Evolutionary conservation across 2,888 invertebrate genomes (phyloP), one percentile per base, ranked within the genome.

Genomic region (Sturmia bella): DNA sequence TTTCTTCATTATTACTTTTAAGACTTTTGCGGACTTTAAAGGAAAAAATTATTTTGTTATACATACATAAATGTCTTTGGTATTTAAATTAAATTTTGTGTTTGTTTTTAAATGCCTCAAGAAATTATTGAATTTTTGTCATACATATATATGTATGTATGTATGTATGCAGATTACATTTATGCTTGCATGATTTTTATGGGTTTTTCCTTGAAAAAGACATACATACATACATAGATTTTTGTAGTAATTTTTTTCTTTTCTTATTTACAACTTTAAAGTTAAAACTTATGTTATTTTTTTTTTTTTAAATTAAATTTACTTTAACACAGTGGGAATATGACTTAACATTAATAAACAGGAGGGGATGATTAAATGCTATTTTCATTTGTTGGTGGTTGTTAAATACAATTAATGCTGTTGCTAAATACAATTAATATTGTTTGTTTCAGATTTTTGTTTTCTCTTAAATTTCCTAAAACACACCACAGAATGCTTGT

Each of bases 321-420:
- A 13, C 56, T 32, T 56, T 43, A 69, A 52, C 13, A n/a, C 17
- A 59, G 48, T 32, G 12, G 19, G 32, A 48, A 21, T n/a, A n/a
- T 19, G 41, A 19, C n/a, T 57, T 57, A 59, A 50, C 39, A 27
- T 41, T 61, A 39, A 41, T 24, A 52, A 15, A 41, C 5, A 45
- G 56, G 19, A 32, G 37, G 15, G 24, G 24, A 45, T 72, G 48
- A n/a, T 72, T 82, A 77, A 82, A 82, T 82, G 81, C 77, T 59
- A 37, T 81, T 63, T 70, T n/a, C 50, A 24, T 63, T 66, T 77
- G 50, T 69, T 82, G 81, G 81, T 82, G 77, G 81, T 77, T 68
- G 61, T 61, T 52, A 63, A 32, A 39, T 39, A 21, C 43, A n/a
- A 43, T 39, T 59, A 54, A 54, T 79, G 54, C 74, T 69, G 56